Percentiles rank a stretch among this genome's conserved stretches.
These are phyloP conservation scores for Harpalus rubripes DNA, from an alignment of 2,888 invertebrate species.

Conservation along the genomic window DNA sequence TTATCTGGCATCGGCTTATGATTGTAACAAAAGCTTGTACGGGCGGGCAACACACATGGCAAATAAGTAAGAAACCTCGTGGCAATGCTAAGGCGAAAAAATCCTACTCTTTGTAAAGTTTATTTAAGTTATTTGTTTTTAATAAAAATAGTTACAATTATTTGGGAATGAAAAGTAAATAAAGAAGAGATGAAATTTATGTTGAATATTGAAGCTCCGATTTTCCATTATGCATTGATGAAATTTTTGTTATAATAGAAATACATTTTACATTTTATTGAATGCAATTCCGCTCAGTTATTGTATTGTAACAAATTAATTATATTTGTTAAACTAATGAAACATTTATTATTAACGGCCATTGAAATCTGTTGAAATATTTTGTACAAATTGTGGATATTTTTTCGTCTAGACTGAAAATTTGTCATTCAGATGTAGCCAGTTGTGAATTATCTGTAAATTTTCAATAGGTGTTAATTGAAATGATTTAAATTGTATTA, in stretches of 20 bases:
- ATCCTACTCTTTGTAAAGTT: no score
- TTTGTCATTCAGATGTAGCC: slow-evolving; percentile 54
- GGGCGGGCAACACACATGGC: no score
- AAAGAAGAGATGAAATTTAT: background rate
- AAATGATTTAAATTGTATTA: slow-evolving; percentile 56
- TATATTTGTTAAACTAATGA: slow-evolving; percentile 54
- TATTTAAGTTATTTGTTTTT: no score
- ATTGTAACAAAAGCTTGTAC: no score
- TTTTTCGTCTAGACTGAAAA: slow-evolving; percentile 26
- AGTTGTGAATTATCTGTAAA: slow-evolving; percentile 55
- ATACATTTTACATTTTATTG: slow-evolving; percentile 32
- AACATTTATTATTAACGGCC: slow-evolving; percentile 48
- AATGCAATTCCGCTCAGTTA: slow-evolving; percentile 35
- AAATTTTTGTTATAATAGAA: slow-evolving; percentile 50
- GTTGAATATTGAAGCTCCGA: background rate
- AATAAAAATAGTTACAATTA: background rate
- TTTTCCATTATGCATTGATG: background rate
- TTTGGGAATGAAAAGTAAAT: background rate
- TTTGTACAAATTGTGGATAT: slow-evolving; percentile 51
- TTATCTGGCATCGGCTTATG: no score
- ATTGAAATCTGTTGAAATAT: slow-evolving; percentile 51
- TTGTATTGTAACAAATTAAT: slow-evolving; percentile 53
- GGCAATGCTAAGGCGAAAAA: no score
- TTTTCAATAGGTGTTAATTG: slow-evolving; percentile 58
- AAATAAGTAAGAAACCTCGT: no score